Base-by-base conservation (phyloP, 2,888 invertebrate species). In the Gymnosoma rotundatum region DNA sequence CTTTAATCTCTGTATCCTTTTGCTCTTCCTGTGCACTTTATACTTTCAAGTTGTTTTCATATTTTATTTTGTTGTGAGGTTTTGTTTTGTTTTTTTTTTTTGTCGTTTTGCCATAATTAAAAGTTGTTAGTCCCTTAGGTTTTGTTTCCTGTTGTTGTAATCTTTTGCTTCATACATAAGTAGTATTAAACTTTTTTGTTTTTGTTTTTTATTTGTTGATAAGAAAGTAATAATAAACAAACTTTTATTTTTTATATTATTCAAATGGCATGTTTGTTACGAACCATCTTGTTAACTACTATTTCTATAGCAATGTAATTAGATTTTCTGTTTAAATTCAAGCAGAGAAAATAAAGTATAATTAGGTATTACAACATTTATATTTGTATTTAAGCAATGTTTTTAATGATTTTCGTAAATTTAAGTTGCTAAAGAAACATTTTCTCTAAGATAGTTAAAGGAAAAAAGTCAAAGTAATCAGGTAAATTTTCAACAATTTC, bases 91-190 rank as follows among this genome's bases (percentile, higher is more conserved):
- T 45, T 70, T 66, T 58, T 36, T 54, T 66, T 64, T 45, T 70
- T 67, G 76, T 78, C 76, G 67, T 83, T 74, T 83, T 79, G 54
- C 67, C 58, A 73, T 83, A 83, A 83, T 83, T 83, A 83, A 83
- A 80, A 80, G 76, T 83, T 83, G 80, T 76, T 76, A 72, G 61
- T 80, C 80, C 66, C 72, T 63, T 67, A 67, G 72, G 56, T 61
- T 76, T 75, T 58, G 66, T 72, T 76, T 64, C 9, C 42, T 45
- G 48, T 60, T 76, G 42, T 18, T 64, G 38, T 42, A 45, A 70
- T 66, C 12, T 72, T 75, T 45, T 63, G 72, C 36, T 52, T 56
- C 64, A 72, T 70, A 78, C 21, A 50, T 25, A 20, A 58, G 70
- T 20, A 58, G 70, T 36, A 54, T 60, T 21, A 78, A 67, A 69